Evolutionary conservation across 2,888 invertebrate species (phyloP), one percentile per base, ranked within the genome.

Genomic region (Catocala nupta): DNA sequence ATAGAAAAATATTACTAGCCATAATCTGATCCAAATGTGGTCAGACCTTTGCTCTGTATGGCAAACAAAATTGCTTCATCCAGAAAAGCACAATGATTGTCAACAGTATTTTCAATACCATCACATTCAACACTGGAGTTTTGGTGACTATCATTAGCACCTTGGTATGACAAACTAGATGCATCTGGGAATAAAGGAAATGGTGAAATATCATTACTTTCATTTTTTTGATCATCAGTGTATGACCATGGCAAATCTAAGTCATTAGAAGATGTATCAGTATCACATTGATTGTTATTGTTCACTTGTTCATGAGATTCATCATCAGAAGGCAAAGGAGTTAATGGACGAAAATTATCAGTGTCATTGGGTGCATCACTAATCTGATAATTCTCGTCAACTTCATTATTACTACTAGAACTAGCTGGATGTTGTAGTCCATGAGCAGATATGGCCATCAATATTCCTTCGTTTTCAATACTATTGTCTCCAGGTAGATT

Each of bases 21-120:
- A 83, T 92, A 93, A 63, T 91, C 92, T 55, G 87, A 88, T 10
- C 90, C 90, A 78, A 92, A 91, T 39, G 94, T 94, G 25, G 95
- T 96, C 45, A 97, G 89, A 36, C 97, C 97, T 87, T 96, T 96
- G 83, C 96, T 96, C 82, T 96, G 95, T 70, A 97, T 97, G 42
- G 97, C 97, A 78, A 95, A 96, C 49, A 96, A 94, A n/a, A 97
- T 96, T n/a, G 97, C 97, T 55, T 96, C 94, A 88, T 96, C 96
- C 71, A 97, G 87, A 80, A 96, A 96, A 80, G 96, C 96, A 83
- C 88, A 92, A 70, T 93, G 89, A 79, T 81, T 83, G n/a, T 83
- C 83, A 42, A 75, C 74, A 53, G 81, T 81, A 9, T 82, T 81
- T 58, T 83, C 79, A 48, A 72, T 82, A 78, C 76, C 75, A 81